phyloP scores from a whole-genome alignment of 2,888 invertebrate genomes.

The Panorpa germanica region DNA sequence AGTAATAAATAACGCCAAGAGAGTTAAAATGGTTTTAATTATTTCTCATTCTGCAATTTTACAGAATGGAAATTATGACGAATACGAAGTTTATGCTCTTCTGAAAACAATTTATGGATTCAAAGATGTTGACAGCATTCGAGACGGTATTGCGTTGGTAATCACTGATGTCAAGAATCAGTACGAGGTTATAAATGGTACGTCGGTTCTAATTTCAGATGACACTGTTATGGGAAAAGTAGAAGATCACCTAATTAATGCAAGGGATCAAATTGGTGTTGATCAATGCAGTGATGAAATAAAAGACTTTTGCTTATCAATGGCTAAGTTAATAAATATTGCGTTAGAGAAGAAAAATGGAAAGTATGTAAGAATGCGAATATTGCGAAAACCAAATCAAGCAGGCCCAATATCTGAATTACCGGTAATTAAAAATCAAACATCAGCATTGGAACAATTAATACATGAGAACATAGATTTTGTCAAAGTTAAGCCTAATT shows the following conservation, averaged over 20 bases:
- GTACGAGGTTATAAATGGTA: neutral
- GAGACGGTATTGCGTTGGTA: constrained; percentile 9
- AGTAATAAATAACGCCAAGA: too few species aligned
- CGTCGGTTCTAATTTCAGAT: too few species aligned
- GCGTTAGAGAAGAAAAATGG: neutral
- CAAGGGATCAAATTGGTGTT: too few species aligned
- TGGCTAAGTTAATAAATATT: neutral
- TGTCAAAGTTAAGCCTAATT: neutral
- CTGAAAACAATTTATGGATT: too few species aligned
- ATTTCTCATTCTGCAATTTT: too few species aligned
- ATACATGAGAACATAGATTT: constrained; percentile 1
- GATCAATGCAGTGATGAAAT: neutral
- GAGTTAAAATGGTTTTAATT: too few species aligned
- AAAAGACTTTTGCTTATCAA: constrained; percentile 2
- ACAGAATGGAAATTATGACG: too few species aligned
- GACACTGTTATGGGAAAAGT: too few species aligned
- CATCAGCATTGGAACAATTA: neutral
- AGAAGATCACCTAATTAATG: too few species aligned
- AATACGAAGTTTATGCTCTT: too few species aligned
- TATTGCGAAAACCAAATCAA: constrained; percentile 8
- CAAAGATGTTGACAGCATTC: constrained; percentile 6
- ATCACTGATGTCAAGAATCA: constrained; percentile 7
- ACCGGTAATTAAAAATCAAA: neutral
- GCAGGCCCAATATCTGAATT: neutral
- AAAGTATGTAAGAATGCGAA: constrained; percentile 2